A percentile compares a stretch with the other conserved stretches of the same genome.
Conservation (phyloP, 2,888 invertebrate genomes). For the Morpho achilles region DNA sequence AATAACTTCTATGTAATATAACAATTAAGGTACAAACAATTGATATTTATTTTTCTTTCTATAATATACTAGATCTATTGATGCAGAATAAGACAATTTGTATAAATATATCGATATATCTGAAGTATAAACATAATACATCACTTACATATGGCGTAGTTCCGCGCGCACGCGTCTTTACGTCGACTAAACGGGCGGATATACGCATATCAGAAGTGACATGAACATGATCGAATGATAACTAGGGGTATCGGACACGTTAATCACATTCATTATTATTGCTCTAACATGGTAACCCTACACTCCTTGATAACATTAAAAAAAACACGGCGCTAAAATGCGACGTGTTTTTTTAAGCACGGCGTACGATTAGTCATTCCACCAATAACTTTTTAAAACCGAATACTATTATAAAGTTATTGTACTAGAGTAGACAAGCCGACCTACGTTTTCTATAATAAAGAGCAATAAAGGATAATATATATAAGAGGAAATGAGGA, state of each 20-base stretch:
- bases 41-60: not conserved
- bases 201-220: slow-evolving; percentile 21
- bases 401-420: too few relatives aligned
- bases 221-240: slow-evolving; percentile 23
- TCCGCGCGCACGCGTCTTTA: slow-evolving; percentile 9
- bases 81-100: too few relatives aligned
- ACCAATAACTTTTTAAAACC: too few relatives aligned
- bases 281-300: slow-evolving; percentile 1
- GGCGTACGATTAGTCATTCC: too few relatives aligned
- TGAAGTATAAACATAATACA: slow-evolving; percentile 2
- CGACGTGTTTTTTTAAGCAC: too few relatives aligned
- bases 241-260: slow-evolving; percentile 20
- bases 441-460: too few relatives aligned
- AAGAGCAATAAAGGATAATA: too few relatives aligned
- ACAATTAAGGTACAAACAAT: too few relatives aligned
- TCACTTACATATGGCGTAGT: slow-evolving; percentile 12
- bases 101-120: slow-evolving; percentile 10
- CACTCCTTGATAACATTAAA: not conserved
- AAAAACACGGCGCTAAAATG: too few relatives aligned
- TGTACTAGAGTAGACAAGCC: too few relatives aligned
- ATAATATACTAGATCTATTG: not conserved
- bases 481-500: too few relatives aligned
- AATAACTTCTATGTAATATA: too few relatives aligned
- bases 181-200: slow-evolving; percentile 20
- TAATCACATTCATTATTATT: slow-evolving; percentile 17